These are phyloP conservation scores for Herpailurus yagouaroundi DNA, from an alignment of 2,113 vertebrate genomes.

Conservation along the genomic window DNA sequence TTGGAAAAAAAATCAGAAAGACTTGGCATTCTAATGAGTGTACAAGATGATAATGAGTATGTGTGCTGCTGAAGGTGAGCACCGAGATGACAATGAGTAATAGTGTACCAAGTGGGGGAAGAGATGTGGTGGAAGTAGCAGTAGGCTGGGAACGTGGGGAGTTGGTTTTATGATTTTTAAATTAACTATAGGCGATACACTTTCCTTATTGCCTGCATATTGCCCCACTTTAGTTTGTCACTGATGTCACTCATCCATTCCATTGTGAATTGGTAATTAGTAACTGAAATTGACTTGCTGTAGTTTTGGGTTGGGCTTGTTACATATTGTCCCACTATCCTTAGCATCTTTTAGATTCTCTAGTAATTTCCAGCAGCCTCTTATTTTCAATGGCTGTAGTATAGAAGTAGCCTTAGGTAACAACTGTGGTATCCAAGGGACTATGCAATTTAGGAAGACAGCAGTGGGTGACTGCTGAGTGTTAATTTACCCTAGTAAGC, in stretches of 20 bases:
- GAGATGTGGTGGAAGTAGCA: neutral
- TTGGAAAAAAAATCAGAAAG: neutral
- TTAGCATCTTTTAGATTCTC: neutral
- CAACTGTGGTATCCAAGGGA: neutral
- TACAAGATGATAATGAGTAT: neutral
- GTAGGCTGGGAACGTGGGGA: neutral
- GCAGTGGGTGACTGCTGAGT: neutral
- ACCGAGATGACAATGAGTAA: neutral
- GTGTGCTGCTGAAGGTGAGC: too few species aligned
- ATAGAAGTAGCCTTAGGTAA: neutral
- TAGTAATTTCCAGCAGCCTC: constrained; percentile 26
- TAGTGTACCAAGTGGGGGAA: neutral
- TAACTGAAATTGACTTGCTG: neutral
- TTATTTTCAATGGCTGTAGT: neutral
- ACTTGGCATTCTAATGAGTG: neutral
- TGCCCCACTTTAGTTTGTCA: neutral
- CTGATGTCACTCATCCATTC: neutral
- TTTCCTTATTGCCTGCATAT: neutral
- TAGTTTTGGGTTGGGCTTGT: neutral
- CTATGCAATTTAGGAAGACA: neutral
- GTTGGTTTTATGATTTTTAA: neutral
- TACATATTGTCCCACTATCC: neutral
- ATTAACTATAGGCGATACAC: neutral
- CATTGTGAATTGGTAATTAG: neutral
- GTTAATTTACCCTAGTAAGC: neutral